phyloP scores from a whole-genome alignment of 2,113 vertebrate genomes.

The Bufo gargarizans region DNA sequence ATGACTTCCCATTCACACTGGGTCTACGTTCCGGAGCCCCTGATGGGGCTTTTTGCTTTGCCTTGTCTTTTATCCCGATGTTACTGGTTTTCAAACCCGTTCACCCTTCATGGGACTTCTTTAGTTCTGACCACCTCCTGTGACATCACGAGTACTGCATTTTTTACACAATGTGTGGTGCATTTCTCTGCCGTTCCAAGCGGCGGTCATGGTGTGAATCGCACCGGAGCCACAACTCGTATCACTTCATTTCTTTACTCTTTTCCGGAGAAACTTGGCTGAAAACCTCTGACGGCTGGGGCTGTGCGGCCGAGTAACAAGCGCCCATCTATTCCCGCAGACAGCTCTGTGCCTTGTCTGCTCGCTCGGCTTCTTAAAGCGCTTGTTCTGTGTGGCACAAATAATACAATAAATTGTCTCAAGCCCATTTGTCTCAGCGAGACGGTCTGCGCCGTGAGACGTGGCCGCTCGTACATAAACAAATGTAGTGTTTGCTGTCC shows the following conservation, averaged over 20 bases:
- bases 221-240: neutral
- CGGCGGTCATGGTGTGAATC: neutral
- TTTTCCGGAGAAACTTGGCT: neutral
- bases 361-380: slow-evolving; percentile 76
- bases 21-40: no score
- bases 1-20: no score
- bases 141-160: neutral
- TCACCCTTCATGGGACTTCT: no score
- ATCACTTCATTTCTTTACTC: neutral
- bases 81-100: no score
- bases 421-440: slow-evolving; percentile 83
- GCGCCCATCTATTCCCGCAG: neutral
- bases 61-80: no score
- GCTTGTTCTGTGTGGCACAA: slow-evolving; percentile 81
- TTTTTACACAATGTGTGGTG: neutral
- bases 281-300: neutral
- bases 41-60: no score
- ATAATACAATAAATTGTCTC: slow-evolving; percentile 85
- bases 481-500: slow-evolving; percentile 81
- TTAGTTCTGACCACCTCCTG: no score
- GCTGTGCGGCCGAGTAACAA: slow-evolving; percentile 19
- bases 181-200: neutral
- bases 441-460: slow-evolving; percentile 82
- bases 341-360: slow-evolving; percentile 82
- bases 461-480: slow-evolving; percentile 78